Evolutionary conservation across 2,797 vertebrate genomes (phyloP), one percentile per base, ranked within the genome.

Genomic region (Tolypeutes matacus): DNA sequence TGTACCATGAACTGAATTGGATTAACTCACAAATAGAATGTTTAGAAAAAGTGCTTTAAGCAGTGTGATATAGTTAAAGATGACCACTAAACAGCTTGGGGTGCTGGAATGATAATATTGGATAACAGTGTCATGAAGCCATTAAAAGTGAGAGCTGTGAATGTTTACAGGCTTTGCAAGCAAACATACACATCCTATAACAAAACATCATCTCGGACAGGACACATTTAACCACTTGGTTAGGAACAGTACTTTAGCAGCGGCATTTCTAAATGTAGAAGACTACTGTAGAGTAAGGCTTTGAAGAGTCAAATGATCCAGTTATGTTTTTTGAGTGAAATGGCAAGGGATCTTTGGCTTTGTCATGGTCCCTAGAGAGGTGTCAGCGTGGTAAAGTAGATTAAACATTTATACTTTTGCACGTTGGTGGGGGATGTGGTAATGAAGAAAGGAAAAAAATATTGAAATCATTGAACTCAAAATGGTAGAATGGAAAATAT

Each of bases 31-130:
- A 83, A 67, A 51, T 89, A 67, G 51, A 91, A 91, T 56, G 20
- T 95, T 20, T 89, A 75, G 67, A 91, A 83, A 70, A 91, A 93
- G 77, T 81, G 46, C 31, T 65, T 83, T 60, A 82, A 87, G 60
- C 51, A 62, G n/a, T 84, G 49, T 82, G 39, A 42, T 76, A 51
- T 6, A 90, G 21, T 60, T 53, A 36, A 49, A 53, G 73, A 4
- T 64, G 34, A 83, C 60, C 75, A 58, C 58, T 27, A 46, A 36
- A 84, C n/a, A 62, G 42, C 86, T 65, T 82, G 83, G 75, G 42
- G 23, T 82, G 29, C n/a, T 60, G 77, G 49, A 81, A 17, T 53
- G 49, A 18, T 86, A 82, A 91, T 15, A 25, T 60, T 80, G 49
- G 49, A 39, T 82, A 60, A 75, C 27, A 29, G 14, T 84, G 27